Evolutionary conservation across 2,113 vertebrate genomes (phyloP).

Genomic region (Gnathonemus echidnorhynchus): DNA sequence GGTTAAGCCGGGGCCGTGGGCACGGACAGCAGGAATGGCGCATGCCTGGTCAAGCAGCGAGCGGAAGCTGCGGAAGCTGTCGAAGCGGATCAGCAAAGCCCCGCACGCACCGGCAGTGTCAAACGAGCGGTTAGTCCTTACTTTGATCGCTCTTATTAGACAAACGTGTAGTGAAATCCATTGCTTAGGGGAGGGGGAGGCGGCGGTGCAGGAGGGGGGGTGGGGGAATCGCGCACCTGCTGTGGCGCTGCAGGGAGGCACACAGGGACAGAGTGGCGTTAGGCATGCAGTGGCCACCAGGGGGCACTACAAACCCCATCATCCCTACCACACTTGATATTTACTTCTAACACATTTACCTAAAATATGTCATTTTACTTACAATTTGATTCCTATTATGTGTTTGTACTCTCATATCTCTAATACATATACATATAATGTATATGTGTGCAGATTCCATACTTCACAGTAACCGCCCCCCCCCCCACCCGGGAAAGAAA

Average conservation of each 20-base stretch:
- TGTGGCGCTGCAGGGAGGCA: slow-evolving; percentile 75
- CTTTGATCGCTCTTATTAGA: slow-evolving; percentile 76
- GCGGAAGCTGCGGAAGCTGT: slow-evolving; percentile 28
- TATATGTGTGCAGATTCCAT: neutral
- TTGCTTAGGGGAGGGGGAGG: slow-evolving; percentile 81
- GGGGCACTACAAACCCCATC: neutral
- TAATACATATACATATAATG: neutral
- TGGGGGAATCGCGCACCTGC: slow-evolving; percentile 70
- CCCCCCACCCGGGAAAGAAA: neutral
- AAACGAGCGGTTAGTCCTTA: slow-evolving; percentile 75
- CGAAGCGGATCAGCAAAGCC: slow-evolving; percentile 31
- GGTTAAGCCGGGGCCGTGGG: slow-evolving; percentile 9
- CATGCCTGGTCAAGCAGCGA: slow-evolving; percentile 2
- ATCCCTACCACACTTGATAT: neutral
- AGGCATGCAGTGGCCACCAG: slow-evolving; percentile 14
- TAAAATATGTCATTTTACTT: neutral
- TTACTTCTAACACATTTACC: neutral
- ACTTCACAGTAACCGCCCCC: neutral
- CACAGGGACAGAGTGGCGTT: slow-evolving; percentile 54
- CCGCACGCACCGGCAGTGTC: slow-evolving; percentile 35
- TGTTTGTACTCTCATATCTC: neutral
- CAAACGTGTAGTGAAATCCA: slow-evolving; percentile 99
- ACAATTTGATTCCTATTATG: neutral
- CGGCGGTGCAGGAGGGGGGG: slow-evolving; percentile 66
- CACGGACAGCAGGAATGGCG: neutral